phyloP scores from a whole-genome alignment of 2,888 invertebrate genomes.

The Tetanocera ferruginea region DNA sequence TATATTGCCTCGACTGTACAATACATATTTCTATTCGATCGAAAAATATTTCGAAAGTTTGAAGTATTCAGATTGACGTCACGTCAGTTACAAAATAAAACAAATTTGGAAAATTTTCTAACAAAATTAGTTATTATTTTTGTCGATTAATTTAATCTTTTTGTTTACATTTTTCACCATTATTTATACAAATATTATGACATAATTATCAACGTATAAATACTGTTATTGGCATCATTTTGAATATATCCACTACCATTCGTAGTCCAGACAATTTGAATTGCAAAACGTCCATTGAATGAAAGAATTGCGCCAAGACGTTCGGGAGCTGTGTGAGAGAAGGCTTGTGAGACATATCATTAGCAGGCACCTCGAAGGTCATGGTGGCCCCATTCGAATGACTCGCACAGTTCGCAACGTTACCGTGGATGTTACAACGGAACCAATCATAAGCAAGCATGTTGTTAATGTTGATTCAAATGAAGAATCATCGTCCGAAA shows the following conservation, averaged over 20 bases:
- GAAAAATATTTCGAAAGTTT: no score
- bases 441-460: slow-evolving; percentile 41
- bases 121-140: no score
- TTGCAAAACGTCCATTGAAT: not conserved
- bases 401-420: slow-evolving; percentile 46
- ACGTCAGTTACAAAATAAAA: no score
- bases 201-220: not conserved
- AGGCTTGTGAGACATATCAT: not conserved
- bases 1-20: no score
- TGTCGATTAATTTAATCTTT: no score
- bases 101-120: no score
- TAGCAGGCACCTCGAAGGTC: not conserved
- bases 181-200: no score
- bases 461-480: slow-evolving; percentile 6
- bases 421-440: slow-evolving; percentile 4
- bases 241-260: not conserved
- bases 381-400: not conserved
- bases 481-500: not conserved
- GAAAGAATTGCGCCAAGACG: not conserved
- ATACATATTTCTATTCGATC: no score
- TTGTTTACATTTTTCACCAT: no score
- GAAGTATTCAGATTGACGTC: no score
- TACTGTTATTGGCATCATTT: not conserved
- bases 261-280: not conserved
- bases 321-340: slow-evolving; percentile 7